These are phyloP conservation scores for Eptatretus burgeri DNA, from an alignment of 2,113 vertebrate species.

Conservation along the genomic window DNA sequence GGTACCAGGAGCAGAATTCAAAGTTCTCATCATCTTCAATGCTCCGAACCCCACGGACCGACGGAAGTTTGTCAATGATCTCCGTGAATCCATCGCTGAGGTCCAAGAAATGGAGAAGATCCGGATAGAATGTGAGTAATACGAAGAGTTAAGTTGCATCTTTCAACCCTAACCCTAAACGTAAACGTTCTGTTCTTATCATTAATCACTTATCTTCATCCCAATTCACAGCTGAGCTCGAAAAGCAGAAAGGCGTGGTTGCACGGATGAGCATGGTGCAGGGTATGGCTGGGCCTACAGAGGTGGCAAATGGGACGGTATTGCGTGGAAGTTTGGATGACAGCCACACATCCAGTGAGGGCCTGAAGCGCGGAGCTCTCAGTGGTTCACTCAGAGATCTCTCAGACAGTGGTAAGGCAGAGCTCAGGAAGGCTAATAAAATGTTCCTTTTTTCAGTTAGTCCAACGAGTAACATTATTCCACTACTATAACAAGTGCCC, in stretches of 20 bases:
- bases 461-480: background rate
- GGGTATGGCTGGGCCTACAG: slow-evolving; percentile 39
- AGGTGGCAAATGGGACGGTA: slow-evolving; percentile 40
- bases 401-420: slow-evolving; percentile 46
- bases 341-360: slow-evolving; percentile 59
- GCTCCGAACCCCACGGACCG: slow-evolving; percentile 94
- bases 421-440: background rate
- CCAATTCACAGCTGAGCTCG: slow-evolving; percentile 40
- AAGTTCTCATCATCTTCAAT: slow-evolving; percentile 88
- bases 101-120: slow-evolving; percentile 99
- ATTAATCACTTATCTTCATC: background rate
- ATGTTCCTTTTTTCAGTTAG: background rate
- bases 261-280: slow-evolving; percentile 63
- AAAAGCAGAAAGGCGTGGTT: slow-evolving; percentile 67
- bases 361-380: slow-evolving; percentile 64
- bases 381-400: slow-evolving; percentile 84
- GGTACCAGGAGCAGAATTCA: slow-evolving; percentile 64
- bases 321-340: slow-evolving; percentile 58
- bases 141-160: background rate
- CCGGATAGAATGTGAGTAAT: slow-evolving; percentile 66
- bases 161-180: no score
- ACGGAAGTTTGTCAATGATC: slow-evolving; percentile 82
- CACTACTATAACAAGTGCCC: background rate
- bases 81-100: slow-evolving; percentile 71
- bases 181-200: background rate